Base-by-base conservation (phyloP, 2,113 vertebrate species). In the Apteryx mantelli region DNA sequence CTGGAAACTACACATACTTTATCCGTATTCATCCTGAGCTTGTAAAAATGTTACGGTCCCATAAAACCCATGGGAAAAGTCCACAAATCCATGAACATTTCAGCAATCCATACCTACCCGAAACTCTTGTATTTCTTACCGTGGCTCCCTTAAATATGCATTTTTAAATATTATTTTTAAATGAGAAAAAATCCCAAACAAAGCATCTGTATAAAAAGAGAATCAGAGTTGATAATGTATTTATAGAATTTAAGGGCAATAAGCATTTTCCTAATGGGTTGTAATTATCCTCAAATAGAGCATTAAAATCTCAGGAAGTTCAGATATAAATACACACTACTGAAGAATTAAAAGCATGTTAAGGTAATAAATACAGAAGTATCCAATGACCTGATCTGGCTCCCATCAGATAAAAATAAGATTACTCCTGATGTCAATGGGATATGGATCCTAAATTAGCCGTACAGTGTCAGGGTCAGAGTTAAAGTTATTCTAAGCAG, bases 301-400 rank as follows among this genome's bases (percentile, higher is more conserved):
- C 36, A 82, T 74, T 89, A 85, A 85, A 10, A 19, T 55, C 44
- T 32, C 60, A 95, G 94, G 82, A 96, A 91, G 82, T n/a, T 30
- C 75, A 85, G 63, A 68, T 92, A 91, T 89, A 95, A 95, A 89
- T 87, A 91, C 48, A 82, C 78, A 40, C 66, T 80, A 40, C 50
- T 0, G 0, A 70, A 88, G 89, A 95, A 97, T 86, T 94, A 74
- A 85, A 91, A 93, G n/a, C 50, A 13, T 8, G 7, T 77, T 89
- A 81, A 92, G 64, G 76, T 94, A 95, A 91, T 92, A 95, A 95
- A 95, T 71, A 91, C 44, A 88, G 64, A 68, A 66, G 46, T 91
- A 91, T 93, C 90, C 68, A 53, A 17, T 96, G 95, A 90, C 85
- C 63, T 38, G n/a, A 61, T 85, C 79, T 94, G 86, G 53, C 76